A percentile compares a stretch with the other conserved stretches of the same genome.
Evolutionary conservation across 2,797 vertebrate genomes (phyloP).

Genomic region (Danio albolineatus): DNA sequence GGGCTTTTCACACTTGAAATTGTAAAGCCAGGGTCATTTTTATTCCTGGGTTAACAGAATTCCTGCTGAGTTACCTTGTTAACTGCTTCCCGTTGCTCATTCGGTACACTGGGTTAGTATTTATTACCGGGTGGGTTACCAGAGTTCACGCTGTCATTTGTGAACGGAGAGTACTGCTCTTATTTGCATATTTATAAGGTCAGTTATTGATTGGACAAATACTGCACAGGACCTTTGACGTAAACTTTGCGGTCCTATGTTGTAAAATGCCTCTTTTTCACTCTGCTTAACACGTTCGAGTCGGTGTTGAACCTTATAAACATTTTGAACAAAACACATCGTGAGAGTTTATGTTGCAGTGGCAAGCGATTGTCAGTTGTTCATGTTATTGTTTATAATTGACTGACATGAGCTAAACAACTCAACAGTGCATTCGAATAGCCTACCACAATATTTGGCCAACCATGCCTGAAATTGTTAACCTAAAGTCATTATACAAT

Average conservation of each 20-base stretch:
- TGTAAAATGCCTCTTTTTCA: neutral
- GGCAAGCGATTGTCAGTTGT: neutral
- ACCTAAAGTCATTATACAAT: neutral
- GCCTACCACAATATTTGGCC: neutral
- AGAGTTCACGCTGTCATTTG: neutral
- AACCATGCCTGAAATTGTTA: neutral
- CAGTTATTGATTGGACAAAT: conserved; percentile 4
- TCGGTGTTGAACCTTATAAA: neutral
- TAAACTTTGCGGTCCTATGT: neutral
- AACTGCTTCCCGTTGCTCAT: neutral
- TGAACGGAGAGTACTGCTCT: neutral
- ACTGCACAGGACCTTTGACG: neutral
- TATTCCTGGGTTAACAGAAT: conserved; percentile 10
- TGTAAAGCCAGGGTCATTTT: conserved; percentile 30
- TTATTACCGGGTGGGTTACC: neutral
- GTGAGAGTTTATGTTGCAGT: neutral
- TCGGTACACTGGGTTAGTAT: neutral
- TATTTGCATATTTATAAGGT: conserved; percentile 8
- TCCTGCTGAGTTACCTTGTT: conserved; percentile 7
- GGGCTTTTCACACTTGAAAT: conserved; percentile 28
- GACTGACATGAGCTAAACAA: neutral
- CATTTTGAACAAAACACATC: neutral
- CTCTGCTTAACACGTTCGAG: neutral
- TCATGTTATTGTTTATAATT: neutral
- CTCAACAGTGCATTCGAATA: neutral